These are phyloP conservation scores for Aleiodes leptofemur DNA, from an alignment of 2,888 invertebrate species.

Conservation along the genomic window DNA sequence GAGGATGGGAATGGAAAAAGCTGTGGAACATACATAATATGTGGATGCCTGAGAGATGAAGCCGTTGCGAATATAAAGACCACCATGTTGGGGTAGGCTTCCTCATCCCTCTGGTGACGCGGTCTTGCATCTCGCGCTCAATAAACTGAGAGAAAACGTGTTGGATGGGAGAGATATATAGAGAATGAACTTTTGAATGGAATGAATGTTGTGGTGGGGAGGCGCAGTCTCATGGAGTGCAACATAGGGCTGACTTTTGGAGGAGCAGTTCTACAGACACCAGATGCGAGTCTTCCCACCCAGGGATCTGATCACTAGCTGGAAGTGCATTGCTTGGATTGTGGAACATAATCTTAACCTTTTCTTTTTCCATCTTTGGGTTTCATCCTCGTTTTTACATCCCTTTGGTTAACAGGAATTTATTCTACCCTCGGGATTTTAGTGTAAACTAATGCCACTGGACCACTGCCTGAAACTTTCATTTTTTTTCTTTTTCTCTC, in stretches of 20 bases:
- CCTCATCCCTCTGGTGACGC: slow-evolving; percentile 16
- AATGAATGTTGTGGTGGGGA: slow-evolving; percentile 43
- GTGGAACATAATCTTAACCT: not conserved
- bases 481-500: too few relatives aligned
- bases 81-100: slow-evolving; percentile 52
- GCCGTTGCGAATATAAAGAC: slow-evolving; percentile 23
- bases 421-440: too few relatives aligned
- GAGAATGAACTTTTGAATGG: slow-evolving; percentile 47
- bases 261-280: slow-evolving; percentile 48
- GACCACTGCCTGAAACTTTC: too few relatives aligned
- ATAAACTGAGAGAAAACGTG: slow-evolving; percentile 37
- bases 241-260: not conserved
- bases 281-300: slow-evolving; percentile 47
- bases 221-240: not conserved
- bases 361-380: not conserved
- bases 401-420: too few relatives aligned
- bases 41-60: slow-evolving; percentile 21
- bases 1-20: not conserved
- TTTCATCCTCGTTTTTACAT: too few relatives aligned
- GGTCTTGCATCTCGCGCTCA: slow-evolving; percentile 33
- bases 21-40: slow-evolving; percentile 2
- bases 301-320: slow-evolving; percentile 30
- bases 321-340: not conserved
- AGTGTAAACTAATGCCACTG: too few relatives aligned
- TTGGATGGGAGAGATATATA: slow-evolving; percentile 46